Base-by-base conservation (phyloP, 2,113 vertebrate genomes). In the Elaphurus davidianus region DNA sequence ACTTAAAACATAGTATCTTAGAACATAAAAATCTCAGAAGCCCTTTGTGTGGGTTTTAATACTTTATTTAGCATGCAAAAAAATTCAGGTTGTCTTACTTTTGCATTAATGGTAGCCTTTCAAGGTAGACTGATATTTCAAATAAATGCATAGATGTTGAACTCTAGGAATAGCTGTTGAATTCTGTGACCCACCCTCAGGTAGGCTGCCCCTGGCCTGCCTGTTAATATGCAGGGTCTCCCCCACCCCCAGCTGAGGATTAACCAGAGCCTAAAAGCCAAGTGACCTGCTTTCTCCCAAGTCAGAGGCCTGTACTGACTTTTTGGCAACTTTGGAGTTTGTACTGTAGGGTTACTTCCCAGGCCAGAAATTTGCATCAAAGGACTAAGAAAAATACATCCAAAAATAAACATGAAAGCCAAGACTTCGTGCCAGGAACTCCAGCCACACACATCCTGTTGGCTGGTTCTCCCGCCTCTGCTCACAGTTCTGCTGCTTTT, bases 361-460 rank as follows among this genome's bases (percentile, higher is more conserved):
- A 92, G 76, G 88, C 87, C 50, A 67, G 89, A 98, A 98, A 98
- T 54, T 87, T 95, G 47, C 93, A 98, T 98, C 95, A 98, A 98
- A 98, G 90, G 85, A 95, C 98, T 98, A 98, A 98, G 98, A 97
- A 98, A 98, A 98, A 98, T 88, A 86, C 50, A 98, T 97, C 97
- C 93, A 97, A 99, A 98, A 98, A 99, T 98, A 99, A 98, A 98
- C 98, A 97, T 98, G 83, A 98, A 98, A 98, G 98, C 88, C 97
- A 95, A 96, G 89, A 92, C 84, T 98, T 83, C n/a, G 25, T 92
- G 71, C 30, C 47, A 98, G 98, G 94, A 98, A 97, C 97, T 98
- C 87, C 98, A 97, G 97, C 98, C 97, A 97, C 67, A 96, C 96
- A 98, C 96, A 98, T 98, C 97, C 98, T 99, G 98, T 98, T 98